Evolutionary conservation across 2,113 vertebrate genomes (phyloP), one percentile per base, ranked within the genome.

Genomic region (Danionella cerebrum): DNA sequence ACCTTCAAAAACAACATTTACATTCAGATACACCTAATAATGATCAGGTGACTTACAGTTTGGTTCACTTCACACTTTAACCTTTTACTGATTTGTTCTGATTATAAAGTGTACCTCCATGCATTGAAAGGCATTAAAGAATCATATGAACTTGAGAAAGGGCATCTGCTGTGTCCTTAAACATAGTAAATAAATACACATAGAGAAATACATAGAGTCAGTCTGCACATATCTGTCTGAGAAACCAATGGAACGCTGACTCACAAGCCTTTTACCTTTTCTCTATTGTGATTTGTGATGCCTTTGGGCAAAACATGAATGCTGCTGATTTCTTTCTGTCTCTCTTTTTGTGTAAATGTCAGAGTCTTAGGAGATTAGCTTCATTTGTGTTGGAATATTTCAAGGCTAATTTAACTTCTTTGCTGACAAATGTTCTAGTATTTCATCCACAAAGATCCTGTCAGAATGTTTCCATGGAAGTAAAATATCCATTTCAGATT

Each of bases 301-400:
- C 57, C 21, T 75, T 45, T 45, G 25, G 39, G 50, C 16, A 33
- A 50, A 19, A 39, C 24, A 8, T 66, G 66, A 76, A 72, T 70
- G 35, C 48, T 16, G 24, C 51, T 68, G 63, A 73, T 77, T 73
- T 68, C 51, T 25, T 45, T 63, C 8, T 51, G 55, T 57, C 45
- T 57, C 19, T 65, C 66, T 63, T 14, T 41, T 50, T 68, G 58
- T 66, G 18, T 27, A 41, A 52, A 35, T 74, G 52, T 58, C 51
- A 67, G 18, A 19, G 67, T 33, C 5, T 14, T 39, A 52, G 35
- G 25, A 35, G 45, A 55, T 27, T 74, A 38, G 45, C 19, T 33
- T 58, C 29, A 21, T 66, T 19, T 27, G 21, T 21, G 52, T 33
- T 74, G 33, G 25, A 64, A 65, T 36, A 51, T 69, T 57, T 47